Conservation (phyloP, 2,888 invertebrate species). For the Sminthurinus aureus region DNA sequence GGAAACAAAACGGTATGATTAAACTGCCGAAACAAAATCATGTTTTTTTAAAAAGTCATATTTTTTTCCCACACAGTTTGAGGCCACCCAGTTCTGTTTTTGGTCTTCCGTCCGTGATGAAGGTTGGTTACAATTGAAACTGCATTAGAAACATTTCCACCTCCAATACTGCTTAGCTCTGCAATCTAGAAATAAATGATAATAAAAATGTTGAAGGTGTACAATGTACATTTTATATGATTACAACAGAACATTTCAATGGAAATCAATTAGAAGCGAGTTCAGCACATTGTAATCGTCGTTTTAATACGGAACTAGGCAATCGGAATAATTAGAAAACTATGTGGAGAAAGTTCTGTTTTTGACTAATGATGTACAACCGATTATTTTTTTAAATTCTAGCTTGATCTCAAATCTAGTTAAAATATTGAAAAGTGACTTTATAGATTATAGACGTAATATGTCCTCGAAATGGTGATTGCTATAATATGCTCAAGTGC, state of each 20-base stretch:
- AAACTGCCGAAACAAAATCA: too few species aligned
- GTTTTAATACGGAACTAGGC: background rate
- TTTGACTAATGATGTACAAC: too few species aligned
- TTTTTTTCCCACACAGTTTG: constrained; percentile 93
- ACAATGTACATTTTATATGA: background rate
- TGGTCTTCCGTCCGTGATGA: constrained; percentile 64
- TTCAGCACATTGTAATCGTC: too few species aligned
- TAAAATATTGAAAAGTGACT: too few species aligned
- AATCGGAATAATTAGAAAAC: background rate
- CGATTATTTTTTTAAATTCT: too few species aligned
- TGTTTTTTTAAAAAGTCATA: constrained; percentile 24
- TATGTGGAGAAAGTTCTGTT: background rate
- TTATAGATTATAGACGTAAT: too few species aligned
- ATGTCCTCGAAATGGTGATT: too few species aligned
- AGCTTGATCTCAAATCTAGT: too few species aligned
- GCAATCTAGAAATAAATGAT: constrained; percentile 43
- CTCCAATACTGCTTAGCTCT: constrained; percentile 42
- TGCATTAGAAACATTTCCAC: background rate
- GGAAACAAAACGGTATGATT: too few species aligned
- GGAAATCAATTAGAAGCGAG: background rate
- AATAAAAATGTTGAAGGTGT: background rate
- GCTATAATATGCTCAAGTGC: too few species aligned
- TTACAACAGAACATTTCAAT: background rate
- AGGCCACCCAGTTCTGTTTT: constrained; percentile 95
- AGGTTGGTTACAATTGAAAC: background rate